Percentiles rank a stretch among this genome's conserved stretches.
Evolutionary conservation across 2,797 vertebrate species (phyloP).

Genomic region (Gymnothorax reevesii): DNA sequence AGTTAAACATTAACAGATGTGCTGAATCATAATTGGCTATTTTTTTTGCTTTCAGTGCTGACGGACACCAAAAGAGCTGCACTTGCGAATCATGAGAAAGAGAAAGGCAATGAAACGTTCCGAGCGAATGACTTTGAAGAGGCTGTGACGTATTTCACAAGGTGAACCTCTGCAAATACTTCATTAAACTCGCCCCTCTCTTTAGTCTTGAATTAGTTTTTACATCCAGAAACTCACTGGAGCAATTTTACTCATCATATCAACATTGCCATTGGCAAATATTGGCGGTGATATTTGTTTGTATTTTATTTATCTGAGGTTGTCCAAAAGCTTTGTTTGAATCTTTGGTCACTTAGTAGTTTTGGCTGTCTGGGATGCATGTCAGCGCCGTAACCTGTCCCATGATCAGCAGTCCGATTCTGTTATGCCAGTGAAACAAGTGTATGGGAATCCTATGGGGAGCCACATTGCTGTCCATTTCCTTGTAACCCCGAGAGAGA

Average conservation of each 20-base stretch:
- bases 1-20: too few species aligned
- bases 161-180: slow-evolving; percentile 67
- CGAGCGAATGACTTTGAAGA: slow-evolving; percentile 81
- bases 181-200: background rate
- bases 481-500: background rate
- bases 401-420: background rate
- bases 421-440: background rate
- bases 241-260: background rate
- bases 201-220: background rate
- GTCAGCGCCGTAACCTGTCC: background rate
- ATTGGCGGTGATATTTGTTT: background rate
- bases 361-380: background rate
- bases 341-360: background rate
- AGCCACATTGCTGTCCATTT: background rate
- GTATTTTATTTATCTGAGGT: background rate
- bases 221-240: background rate
- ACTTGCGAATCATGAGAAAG: slow-evolving; percentile 82
- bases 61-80: slow-evolving; percentile 75
- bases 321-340: background rate
- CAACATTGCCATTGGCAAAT: background rate
- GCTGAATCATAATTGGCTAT: slow-evolving; percentile 26
- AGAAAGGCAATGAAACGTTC: slow-evolving; percentile 94
- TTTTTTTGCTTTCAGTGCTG: slow-evolving; percentile 70
- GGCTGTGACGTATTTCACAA: slow-evolving; percentile 84
- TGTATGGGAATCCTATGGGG: background rate